Conservation (phyloP, 2,113 vertebrate genomes). For the Corynorhinus townsendii region DNA sequence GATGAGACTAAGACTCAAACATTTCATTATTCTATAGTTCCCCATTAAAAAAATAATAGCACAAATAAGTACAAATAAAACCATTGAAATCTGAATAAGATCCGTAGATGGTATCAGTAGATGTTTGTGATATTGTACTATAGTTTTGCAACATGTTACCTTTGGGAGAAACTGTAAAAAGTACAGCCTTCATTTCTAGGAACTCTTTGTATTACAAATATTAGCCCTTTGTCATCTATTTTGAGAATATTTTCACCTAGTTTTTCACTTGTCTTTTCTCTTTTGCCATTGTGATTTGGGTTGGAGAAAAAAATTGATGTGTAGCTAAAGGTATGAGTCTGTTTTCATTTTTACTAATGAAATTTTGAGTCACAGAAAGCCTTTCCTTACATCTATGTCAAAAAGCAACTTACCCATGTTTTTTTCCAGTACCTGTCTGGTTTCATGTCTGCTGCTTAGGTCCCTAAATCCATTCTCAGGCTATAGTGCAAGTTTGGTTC, state of each 20-base stretch:
- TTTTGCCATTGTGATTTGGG: neutral
- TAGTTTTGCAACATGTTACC: neutral
- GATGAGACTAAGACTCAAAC: neutral
- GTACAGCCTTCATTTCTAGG: neutral
- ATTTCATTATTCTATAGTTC: neutral
- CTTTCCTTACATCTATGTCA: neutral
- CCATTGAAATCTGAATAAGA: neutral
- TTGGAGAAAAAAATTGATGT: neutral
- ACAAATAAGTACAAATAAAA: neutral
- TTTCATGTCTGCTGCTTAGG: conserved; percentile 16
- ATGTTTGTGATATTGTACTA: neutral
- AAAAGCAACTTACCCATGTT: neutral
- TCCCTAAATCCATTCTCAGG: neutral
- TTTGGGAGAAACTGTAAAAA: neutral
- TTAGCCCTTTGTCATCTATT: neutral
- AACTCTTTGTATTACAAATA: neutral
- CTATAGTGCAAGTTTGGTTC: neutral
- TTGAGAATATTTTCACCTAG: neutral
- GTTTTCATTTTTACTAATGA: neutral
- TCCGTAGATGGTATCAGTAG: neutral
- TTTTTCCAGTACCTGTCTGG: neutral
- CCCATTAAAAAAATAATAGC: neutral
- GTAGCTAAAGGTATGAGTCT: neutral
- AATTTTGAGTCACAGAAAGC: conserved; percentile 5
- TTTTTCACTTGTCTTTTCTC: neutral